Evolutionary conservation across 2,797 vertebrate species (phyloP), one percentile per base, ranked within the genome.

Genomic region (Chaenodraco wilsoni): DNA sequence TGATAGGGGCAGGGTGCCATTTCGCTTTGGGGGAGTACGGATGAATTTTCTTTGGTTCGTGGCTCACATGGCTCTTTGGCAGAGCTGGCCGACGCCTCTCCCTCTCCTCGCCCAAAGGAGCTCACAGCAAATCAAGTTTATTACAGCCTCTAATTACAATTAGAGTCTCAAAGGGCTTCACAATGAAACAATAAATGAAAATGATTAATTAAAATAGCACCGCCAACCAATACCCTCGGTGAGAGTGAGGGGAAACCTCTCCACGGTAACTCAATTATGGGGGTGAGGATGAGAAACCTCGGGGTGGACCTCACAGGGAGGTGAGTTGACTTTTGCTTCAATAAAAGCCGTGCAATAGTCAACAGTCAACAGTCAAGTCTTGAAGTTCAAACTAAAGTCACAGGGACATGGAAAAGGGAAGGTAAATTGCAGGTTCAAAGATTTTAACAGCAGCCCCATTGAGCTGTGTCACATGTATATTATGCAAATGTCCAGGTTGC

Each of bases 101-200:
- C 43, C 60, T 57, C 82, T 66, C 14, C 54, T 77, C 55, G 11
- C 83, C 81, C 84, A 81, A 84, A 83, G 81, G 81, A 82, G 75
- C 80, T 70, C 82, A 61, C 81, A 64, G 81, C 83, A 89, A 89
- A 91, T 92, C 84, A 90, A 84, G 69, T 91, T 90, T 87, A 87
- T 91, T 87, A 89, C 54, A 67, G 79, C 62, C 73, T 70, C 84
- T 87, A 88, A 91, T 92, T 90, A 81, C 79, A 91, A 87, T 91
- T 86, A 89, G 48, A 46, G 85, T 84, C 90, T 88, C 89, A 74
- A 74, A 80, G 77, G 86, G 75, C 66, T 72, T 81, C 68, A 69
- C 79, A 75, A 69, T 79, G 63, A 76, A 88, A 87, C 79, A 84
- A 81, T 84, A 85, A 79, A 87, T 89, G 86, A 88, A 86, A 88